Percentiles rank a stretch among this genome's conserved stretches.
These are phyloP conservation scores for Barypeithes pellucidus DNA, from an alignment of 2,888 invertebrate species.

Conservation along the genomic window DNA sequence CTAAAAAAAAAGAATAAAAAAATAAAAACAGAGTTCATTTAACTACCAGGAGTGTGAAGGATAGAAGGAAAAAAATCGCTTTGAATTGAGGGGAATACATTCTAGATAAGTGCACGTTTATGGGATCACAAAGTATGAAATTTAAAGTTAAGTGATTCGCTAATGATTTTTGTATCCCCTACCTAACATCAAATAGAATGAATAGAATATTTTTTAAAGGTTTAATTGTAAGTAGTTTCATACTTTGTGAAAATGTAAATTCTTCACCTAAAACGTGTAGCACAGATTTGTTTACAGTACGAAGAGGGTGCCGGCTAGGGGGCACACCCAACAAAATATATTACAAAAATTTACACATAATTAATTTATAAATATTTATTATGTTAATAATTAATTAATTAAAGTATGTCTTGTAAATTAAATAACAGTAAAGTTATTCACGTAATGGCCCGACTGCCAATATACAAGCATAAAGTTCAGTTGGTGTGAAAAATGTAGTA, in stretches of 20 bases:
- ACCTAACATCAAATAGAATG: conserved; percentile 64
- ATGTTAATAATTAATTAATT: conserved; percentile 63
- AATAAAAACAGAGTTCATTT: conserved; percentile 51
- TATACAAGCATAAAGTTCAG: conserved; percentile 68
- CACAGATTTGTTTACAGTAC: conserved; percentile 65
- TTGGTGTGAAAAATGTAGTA: conserved; percentile 66
- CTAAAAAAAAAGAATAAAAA: conserved; percentile 51
- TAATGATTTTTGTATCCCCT: conserved; percentile 60
- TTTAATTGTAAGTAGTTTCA: conserved; percentile 65
- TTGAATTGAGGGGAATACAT: conserved; percentile 56
- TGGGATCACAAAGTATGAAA: conserved; percentile 69
- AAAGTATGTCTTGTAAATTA: conserved; percentile 68
- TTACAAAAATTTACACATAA: conserved; percentile 73
- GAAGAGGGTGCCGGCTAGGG: conserved; percentile 57
- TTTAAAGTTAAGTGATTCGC: conserved; percentile 57
- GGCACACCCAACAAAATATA: conserved; percentile 63
- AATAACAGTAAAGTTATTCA: conserved; percentile 66
- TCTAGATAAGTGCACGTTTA: conserved; percentile 54
- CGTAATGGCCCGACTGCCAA: conserved; percentile 60
- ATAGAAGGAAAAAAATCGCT: conserved; percentile 32
- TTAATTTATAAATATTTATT: conserved; percentile 68
- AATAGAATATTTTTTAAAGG: conserved; percentile 54
- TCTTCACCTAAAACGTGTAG: conserved; percentile 61
- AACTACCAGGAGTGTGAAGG: conserved; percentile 49
- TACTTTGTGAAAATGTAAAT: conserved; percentile 66